Conservation (phyloP, 2,797 vertebrate genomes). For the Melanotaenia pygmaea region DNA sequence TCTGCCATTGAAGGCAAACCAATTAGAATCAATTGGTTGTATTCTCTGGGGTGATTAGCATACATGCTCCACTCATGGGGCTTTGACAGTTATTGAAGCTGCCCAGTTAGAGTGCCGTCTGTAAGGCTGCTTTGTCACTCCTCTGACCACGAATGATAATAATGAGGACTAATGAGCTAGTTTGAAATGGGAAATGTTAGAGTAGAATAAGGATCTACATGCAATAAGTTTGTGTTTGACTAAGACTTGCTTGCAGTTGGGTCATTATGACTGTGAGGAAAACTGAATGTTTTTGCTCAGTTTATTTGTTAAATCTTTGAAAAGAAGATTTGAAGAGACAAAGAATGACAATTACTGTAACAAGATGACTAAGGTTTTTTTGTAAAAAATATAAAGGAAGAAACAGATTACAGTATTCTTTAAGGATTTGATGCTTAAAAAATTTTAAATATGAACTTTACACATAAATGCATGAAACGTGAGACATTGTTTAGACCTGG, state of each 20-base stretch:
- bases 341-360: not conserved
- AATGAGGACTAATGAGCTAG: conserved; percentile 68
- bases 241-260: conserved; percentile 5
- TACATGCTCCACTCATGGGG: conserved; percentile 66
- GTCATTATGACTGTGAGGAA: conserved; percentile 6
- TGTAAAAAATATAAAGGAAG: not conserved
- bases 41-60: conserved; percentile 78
- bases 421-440: not conserved
- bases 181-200: conserved; percentile 23
- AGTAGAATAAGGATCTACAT: conserved; percentile 18
- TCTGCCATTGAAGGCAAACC: conserved; percentile 69
- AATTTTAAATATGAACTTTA: not conserved
- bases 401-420: not conserved
- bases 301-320: conserved; percentile 8
- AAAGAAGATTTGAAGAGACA: not conserved
- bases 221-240: conserved; percentile 31
- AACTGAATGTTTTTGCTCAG: not conserved
- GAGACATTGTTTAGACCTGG: not conserved
- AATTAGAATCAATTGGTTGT: conserved; percentile 78
- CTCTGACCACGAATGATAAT: conserved; percentile 52
- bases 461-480: not conserved
- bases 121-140: conserved; percentile 53
- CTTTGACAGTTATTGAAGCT: conserved; percentile 71
- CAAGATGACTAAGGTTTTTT: not conserved
- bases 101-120: conserved; percentile 62